Base-by-base conservation (phyloP, 92 coral and sea anemone species). In the Palythoa heliodiscus region DNA sequence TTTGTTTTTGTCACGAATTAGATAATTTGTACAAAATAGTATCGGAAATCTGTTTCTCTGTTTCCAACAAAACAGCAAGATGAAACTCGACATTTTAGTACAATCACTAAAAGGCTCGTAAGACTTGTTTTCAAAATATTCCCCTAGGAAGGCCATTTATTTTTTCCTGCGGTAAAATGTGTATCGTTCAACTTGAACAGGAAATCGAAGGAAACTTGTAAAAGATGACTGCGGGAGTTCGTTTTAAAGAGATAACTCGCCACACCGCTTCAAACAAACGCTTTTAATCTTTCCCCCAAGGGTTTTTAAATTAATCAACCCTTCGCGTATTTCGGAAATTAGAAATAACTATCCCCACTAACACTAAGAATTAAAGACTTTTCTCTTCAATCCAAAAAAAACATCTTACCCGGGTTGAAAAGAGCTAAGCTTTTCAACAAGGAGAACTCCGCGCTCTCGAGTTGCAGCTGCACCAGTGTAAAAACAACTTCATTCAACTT, bases 401-500 rank as follows among this genome's bases (percentile, higher is more conserved):
- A 39, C 16, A 4, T 35, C 92, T 85, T 91, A 95, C 99, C 99
- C 12, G 99, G 98, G 71, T 97, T 97, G 84, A 97, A 97, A 81
- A 97, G 98, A 35, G 93, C 94, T 23, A 97, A 90, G 12, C 98
- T 95, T 83, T 95, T 97, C 39, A 97, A 77, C 73, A 97, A 91
- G 68, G 95, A 87, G 78, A 95, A 93, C 83, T 97, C 99, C 11
- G 98, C 95, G 52, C 92, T 78, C 84, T 90, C 92, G 77, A 97
- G 70, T 11, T 90, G 95, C 85, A 97, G 91, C 86, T 95, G 98
- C n/a, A 95, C 93, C 11, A 97, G 88, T 68, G 95, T 97, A 83
- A 91, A 93, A 82, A 97, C 91, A 90, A 92, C 90, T 70, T 95
- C 93, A 68, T 97, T 95, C 87, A 97, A 83, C 95, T 97, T 97